phyloP scores from a whole-genome alignment of 2,113 vertebrate genomes.

The Ancistrus triradiatus region DNA sequence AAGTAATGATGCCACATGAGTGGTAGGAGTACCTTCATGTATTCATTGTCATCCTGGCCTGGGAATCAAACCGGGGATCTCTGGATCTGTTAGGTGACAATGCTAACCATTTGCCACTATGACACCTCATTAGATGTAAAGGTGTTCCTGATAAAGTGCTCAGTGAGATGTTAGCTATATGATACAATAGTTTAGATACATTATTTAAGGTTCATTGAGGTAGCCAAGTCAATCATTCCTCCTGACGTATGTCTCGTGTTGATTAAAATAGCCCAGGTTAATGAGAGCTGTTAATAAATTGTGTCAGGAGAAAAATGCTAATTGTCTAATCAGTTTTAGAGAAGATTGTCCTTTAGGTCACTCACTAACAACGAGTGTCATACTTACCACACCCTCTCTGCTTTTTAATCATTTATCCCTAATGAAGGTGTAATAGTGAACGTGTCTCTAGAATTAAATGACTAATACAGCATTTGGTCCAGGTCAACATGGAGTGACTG shows the following conservation, averaged over 20 bases:
- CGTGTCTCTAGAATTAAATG: constrained; percentile 20
- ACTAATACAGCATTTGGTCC: constrained; percentile 9
- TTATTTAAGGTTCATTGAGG: no score
- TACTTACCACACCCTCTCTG: constrained; percentile 1
- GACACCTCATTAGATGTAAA: no score
- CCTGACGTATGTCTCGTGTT: not conserved
- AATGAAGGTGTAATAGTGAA: constrained; percentile 34
- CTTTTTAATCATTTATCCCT: constrained; percentile 32
- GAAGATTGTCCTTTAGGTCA: constrained; percentile 20
- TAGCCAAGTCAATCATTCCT: not conserved
- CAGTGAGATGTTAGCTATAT: no score
- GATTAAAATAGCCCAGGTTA: not conserved
- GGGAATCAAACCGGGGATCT: no score
- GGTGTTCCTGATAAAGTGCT: no score
- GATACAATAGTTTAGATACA: no score
- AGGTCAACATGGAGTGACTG: not conserved
- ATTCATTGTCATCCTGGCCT: no score
- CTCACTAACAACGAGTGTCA: constrained; percentile 4
- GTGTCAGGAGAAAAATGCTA: not conserved
- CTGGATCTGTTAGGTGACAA: no score
- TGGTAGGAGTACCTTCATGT: no score
- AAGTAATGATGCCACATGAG: no score
- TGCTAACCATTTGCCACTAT: no score
- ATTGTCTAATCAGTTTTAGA: constrained; percentile 16
- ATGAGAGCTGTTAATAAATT: constrained; percentile 11